A percentile compares a stretch with the other conserved stretches of the same genome.
Conservation (phyloP, 2,888 invertebrate species). For the Meliscaeva auricollis region DNA sequence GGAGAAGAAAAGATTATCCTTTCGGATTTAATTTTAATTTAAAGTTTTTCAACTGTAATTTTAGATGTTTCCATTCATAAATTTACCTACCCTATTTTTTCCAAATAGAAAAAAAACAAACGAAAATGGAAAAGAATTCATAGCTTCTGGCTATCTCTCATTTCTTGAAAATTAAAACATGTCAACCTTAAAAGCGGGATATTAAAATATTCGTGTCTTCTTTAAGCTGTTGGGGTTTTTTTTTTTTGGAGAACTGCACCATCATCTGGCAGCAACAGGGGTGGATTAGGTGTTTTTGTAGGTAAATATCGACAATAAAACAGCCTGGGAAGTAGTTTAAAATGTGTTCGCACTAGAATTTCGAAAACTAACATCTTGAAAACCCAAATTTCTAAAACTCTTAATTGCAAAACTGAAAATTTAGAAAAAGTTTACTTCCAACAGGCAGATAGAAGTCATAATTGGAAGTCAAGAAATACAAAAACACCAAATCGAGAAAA, state of each 20-base stretch:
- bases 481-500: too few relatives aligned
- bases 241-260: background rate
- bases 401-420: too few relatives aligned
- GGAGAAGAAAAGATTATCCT: background rate
- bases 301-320: too few relatives aligned
- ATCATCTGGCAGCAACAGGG: background rate
- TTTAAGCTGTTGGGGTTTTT: constrained; percentile 5
- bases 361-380: too few relatives aligned
- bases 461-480: too few relatives aligned
- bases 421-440: too few relatives aligned
- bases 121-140: constrained; percentile 15
- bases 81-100: background rate
- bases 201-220: constrained; percentile 38
- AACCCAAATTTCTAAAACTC: too few relatives aligned
- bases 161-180: constrained; percentile 61
- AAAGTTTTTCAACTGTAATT: constrained; percentile 64
- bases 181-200: constrained; percentile 60
- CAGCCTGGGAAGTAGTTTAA: too few relatives aligned
- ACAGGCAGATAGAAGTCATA: too few relatives aligned
- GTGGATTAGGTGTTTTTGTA: background rate
- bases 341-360: background rate
- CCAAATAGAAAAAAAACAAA: background rate
- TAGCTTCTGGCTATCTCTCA: constrained; percentile 48
- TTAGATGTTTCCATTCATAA: background rate
- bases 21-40: constrained; percentile 60